Base-by-base conservation (phyloP, 37 sponge, comb jelly and placozoan species). In the Hexactinellida sp. region DNA sequence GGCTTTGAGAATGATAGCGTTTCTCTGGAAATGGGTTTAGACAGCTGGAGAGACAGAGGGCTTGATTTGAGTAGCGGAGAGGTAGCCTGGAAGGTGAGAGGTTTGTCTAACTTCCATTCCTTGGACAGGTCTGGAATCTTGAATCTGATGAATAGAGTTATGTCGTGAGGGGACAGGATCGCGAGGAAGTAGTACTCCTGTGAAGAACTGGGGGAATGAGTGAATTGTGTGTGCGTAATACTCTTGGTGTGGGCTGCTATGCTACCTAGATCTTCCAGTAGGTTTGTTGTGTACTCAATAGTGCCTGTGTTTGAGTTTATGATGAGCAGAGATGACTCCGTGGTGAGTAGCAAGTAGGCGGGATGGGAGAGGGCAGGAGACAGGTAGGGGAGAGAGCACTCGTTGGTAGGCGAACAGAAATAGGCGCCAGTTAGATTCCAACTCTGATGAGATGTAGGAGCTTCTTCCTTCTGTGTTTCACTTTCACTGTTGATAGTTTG, bases 391-490 rank as follows among this genome's bases (percentile, higher is more conserved):
- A 24, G 76, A 21, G 76, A 7, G 76, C 19, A 28, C 21, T 10
- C 28, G 34, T 63, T 63, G 76, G 13, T 3, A 63, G 76, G 21
- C 19, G 76, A 63, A 63, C 76, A 63, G 34, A 63, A 63, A 63
- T 63, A 63, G 5, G 30, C 76, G 34, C 76, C 76, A 63, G 76
- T 63, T 63, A 63, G 34, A n/a, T 63, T 63, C 76, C 76, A 63
- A n/a, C 30, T 63, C 76, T 63, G 76, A n/a, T 63, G 76, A n/a
- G 76, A n/a, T 21, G 76, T n/a, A 7, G 21, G 25, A 32, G 30
- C 32, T 63, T 63, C 76, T 47, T 47, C 52, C 16, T 47, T 47
- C 47, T 41, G 47, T 63, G 76, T 32, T 10, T 10, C 28, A 32
- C 13, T 63, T 3, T 1, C 5, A 25, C 5, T n/a, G 32, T n/a